A percentile compares a stretch with the other conserved stretches of the same genome.
Evolutionary conservation across 2,888 invertebrate genomes (phyloP).

Genomic region (Melangyna quadrimaculata): DNA sequence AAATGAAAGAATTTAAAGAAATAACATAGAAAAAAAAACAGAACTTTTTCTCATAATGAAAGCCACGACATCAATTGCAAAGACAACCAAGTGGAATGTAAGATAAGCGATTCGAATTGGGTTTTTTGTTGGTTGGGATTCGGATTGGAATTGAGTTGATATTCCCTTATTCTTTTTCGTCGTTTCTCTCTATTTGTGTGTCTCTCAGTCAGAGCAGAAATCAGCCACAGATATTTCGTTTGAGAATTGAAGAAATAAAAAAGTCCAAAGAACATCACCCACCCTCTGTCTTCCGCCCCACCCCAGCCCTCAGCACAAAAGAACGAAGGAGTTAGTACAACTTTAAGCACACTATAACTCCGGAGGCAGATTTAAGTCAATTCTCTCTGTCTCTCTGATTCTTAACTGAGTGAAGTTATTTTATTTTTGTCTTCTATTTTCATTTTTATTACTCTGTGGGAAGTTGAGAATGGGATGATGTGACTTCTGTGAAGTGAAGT

Average conservation of each 20-base stretch:
- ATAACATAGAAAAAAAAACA: conserved; percentile 20
- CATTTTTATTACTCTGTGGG: conserved; percentile 2
- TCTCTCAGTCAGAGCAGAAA: conserved; percentile 11
- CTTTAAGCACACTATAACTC: conserved; percentile 13
- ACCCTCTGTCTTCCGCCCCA: too few relatives aligned
- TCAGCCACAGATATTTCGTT: conserved; percentile 68
- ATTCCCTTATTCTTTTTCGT: conserved; percentile 5
- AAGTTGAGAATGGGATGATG: conserved; percentile 14
- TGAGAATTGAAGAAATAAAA: conserved; percentile 34
- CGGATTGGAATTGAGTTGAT: not conserved
- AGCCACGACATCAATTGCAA: conserved; percentile 69
- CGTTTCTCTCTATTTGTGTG: not conserved
- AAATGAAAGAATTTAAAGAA: not conserved
- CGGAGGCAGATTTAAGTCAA: conserved; percentile 45
- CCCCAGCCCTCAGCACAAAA: not conserved
- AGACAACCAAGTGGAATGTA: conserved; percentile 68
- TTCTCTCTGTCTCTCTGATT: too few relatives aligned
- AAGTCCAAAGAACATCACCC: not conserved
- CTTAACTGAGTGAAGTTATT: not conserved
- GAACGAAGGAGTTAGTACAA: conserved; percentile 16
- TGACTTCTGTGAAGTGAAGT: conserved; percentile 53
- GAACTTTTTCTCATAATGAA: conserved; percentile 42
- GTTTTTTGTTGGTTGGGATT: not conserved
- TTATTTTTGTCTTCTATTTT: not conserved
- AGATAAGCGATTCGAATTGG: conserved; percentile 57